Conservation (phyloP, 2,113 vertebrate species). For the Platichthys stellatus region DNA sequence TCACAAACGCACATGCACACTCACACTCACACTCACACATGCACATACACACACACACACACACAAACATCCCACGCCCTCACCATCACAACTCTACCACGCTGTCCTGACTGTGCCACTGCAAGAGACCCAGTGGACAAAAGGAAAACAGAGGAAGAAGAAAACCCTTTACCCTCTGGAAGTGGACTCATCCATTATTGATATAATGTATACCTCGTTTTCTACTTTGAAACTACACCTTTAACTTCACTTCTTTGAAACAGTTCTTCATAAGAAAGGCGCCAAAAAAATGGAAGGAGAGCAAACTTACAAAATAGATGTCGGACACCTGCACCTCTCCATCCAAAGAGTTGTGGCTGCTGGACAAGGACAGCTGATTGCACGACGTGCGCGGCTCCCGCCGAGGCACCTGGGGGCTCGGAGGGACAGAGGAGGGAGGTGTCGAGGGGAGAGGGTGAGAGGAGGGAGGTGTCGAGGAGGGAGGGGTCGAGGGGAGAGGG, state of each 20-base stretch:
- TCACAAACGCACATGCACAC: not conserved
- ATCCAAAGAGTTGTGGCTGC: constrained; percentile 91
- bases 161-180: constrained; percentile 31
- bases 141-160: constrained; percentile 35
- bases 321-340: constrained; percentile 89
- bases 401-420: constrained; percentile 64
- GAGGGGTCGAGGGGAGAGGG: constrained; percentile 62
- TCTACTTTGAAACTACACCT: not conserved
- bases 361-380: constrained; percentile 89
- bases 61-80: constrained; percentile 29
- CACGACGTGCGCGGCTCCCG: constrained; percentile 58
- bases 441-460: constrained; percentile 50
- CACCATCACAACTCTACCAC: constrained; percentile 83
- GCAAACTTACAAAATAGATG: constrained; percentile 97
- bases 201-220: not conserved
- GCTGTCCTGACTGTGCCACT: constrained; percentile 81
- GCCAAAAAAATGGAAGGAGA: not conserved
- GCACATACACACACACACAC: not conserved
- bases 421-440: constrained; percentile 73
- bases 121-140: constrained; percentile 63
- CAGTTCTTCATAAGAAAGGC: not conserved
- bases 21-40: not conserved
- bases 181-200: not conserved
- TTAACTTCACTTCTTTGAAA: not conserved
- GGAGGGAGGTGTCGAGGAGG: constrained; percentile 73